Evolutionary conservation across 2,888 invertebrate species (phyloP), one percentile per base, ranked within the genome.

Genomic region (Rhimphoctona megacephalus): DNA sequence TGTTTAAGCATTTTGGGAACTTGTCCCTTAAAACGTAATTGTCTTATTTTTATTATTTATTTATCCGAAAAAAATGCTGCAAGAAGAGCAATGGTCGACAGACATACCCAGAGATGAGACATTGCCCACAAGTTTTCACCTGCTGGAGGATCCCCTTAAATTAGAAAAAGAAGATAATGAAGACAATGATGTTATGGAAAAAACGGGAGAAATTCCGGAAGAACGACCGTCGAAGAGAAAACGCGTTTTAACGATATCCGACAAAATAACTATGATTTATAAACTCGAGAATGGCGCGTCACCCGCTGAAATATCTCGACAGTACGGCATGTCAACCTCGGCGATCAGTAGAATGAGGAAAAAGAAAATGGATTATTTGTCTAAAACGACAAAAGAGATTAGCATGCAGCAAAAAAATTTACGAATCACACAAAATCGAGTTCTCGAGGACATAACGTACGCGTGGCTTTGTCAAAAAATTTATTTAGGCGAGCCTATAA

Each of bases 381-480:
- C 70, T 9, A 72, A 80, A 52, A 33, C 70, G 11, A 46, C 64
- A 2, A 77, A 77, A 33, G 77, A 77, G 70, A n/a, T 70, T 11
- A 80, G 70, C 69, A 25, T 70, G 80, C 46, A 70, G 36, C 61
- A 70, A 54, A 72, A 80, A 70, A 70, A 77, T 77, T 25, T 77
- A n/a, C 49, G 77, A 33, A 39, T 57, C 11, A 77, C 33, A 30
- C 61, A 43, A 30, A 70, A 70, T 70, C 46, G 61, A 43, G 69
- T 43, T 30, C 17, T 80, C 30, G 70, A 80, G 33, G 80, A 80
- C 5, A 57, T 80, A 22, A 78, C 33, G 14, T 78, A 78, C 11
- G 79, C 79, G 9, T 70, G 79, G 79, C 61, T 70, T 4, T 80
- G 79, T n/a, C 79, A 80, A 43, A 36, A 80, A 39, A 61, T 80